These are phyloP conservation scores for Sepioteuthis lessoniana DNA, from an alignment of 2,888 invertebrate species.

Conservation along the genomic window DNA sequence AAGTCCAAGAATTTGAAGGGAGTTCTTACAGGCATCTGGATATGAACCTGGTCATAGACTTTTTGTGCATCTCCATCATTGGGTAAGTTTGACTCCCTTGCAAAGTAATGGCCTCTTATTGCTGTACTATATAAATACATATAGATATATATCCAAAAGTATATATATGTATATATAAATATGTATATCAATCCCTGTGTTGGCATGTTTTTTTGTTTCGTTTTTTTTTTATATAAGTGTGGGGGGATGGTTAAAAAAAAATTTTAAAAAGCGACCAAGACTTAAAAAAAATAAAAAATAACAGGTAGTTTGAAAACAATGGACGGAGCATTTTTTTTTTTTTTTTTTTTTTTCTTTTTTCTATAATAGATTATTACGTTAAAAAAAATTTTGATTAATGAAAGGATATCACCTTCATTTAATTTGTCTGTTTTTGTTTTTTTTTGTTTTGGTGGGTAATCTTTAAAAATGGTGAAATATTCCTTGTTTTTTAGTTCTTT, in stretches of 20 bases:
- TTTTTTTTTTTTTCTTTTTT: neutral
- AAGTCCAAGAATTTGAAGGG: neutral
- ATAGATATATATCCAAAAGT: neutral
- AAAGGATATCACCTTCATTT: neutral
- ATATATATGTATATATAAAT: slow-evolving; percentile 34
- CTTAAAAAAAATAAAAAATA: neutral
- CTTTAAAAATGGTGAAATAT: neutral
- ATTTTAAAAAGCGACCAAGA: neutral
- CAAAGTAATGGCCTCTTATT: neutral
- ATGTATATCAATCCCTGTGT: neutral
- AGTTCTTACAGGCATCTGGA: slow-evolving; percentile 7
- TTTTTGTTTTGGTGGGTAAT: neutral
- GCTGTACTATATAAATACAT: neutral
- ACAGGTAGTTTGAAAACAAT: neutral
- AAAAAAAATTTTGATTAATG: neutral
- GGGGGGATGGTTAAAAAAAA: neutral
- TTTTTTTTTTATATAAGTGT: neutral
- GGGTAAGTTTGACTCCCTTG: neutral
- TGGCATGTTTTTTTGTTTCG: neutral
- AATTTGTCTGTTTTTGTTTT: neutral
- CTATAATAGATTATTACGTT: neutral
- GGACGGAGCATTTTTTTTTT: neutral
- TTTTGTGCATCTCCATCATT: neutral
- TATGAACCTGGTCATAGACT: neutral
- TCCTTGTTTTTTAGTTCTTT: neutral